Evolutionary conservation across 2,888 invertebrate genomes (phyloP).

Genomic region (Caenorhabditis uteleia): DNA sequence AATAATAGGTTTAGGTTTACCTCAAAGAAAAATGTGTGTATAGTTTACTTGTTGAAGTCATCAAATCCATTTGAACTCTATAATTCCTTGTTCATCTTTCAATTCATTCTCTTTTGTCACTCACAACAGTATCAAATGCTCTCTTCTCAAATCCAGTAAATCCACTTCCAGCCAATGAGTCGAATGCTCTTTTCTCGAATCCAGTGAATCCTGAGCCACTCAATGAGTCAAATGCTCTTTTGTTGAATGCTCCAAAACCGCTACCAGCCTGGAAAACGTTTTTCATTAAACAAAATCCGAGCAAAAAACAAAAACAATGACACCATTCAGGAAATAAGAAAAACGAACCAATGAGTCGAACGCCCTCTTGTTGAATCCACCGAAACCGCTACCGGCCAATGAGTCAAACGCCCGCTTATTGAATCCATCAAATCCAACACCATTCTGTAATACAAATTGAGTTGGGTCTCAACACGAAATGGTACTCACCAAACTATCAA

Average conservation of each 20-base stretch:
- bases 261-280: slow-evolving; percentile 25
- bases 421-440: slow-evolving; percentile 46
- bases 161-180: slow-evolving; percentile 18
- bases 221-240: slow-evolving; percentile 26
- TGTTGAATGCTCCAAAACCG: slow-evolving; percentile 24
- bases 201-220: slow-evolving; percentile 36
- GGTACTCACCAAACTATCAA: slow-evolving; percentile 41
- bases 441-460: slow-evolving; percentile 6
- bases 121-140: slow-evolving; percentile 34
- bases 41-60: slow-evolving; percentile 21
- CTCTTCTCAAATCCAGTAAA: slow-evolving; percentile 37
- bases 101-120: slow-evolving; percentile 2
- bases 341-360: slow-evolving; percentile 30
- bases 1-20: too few species aligned
- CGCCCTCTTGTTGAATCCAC: slow-evolving; percentile 45
- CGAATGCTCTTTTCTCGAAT: slow-evolving; percentile 43
- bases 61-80: slow-evolving; percentile 30
- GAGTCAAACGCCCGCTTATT: slow-evolving; percentile 49
- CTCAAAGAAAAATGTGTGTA: not conserved
- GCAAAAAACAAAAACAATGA: slow-evolving; percentile 3
- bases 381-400: slow-evolving; percentile 36
- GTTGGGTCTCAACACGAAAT: not conserved
- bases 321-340: not conserved
- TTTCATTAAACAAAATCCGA: not conserved
- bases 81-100: slow-evolving; percentile 1